Conservation (phyloP, 2,113 vertebrate genomes). For the Cinclus mexicanus region DNA sequence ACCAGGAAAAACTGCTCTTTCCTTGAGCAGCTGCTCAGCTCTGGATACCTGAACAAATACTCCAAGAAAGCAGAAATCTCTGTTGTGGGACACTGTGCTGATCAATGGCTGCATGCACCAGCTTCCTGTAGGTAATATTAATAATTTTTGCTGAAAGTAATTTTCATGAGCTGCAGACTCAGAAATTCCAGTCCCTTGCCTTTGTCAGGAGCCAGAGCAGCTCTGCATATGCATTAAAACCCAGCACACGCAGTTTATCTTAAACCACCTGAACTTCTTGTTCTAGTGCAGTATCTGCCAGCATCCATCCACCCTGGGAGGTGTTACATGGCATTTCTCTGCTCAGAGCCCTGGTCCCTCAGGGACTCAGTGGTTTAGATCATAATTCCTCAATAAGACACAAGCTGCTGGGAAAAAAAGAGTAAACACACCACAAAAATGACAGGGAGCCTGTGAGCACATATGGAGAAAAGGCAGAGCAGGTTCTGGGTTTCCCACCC, state of each 20-base stretch:
- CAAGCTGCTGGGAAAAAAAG: not conserved
- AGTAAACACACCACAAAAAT: not conserved
- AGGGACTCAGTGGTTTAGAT: not conserved
- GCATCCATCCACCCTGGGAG: not conserved
- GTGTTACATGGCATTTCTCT: not conserved
- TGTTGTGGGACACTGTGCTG: fast-evolving
- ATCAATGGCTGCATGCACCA: not conserved
- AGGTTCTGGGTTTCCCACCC: not conserved
- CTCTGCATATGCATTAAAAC: not conserved
- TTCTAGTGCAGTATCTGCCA: not conserved
- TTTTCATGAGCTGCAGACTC: not conserved
- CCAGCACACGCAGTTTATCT: not conserved
- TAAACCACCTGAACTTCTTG: not conserved
- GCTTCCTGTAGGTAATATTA: not conserved
- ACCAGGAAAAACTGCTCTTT: not conserved
- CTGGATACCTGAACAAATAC: not conserved
- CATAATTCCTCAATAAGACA: not conserved
- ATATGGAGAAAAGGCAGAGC: not conserved
- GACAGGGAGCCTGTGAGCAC: not conserved
- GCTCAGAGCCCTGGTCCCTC: not conserved
- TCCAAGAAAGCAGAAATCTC: not conserved
- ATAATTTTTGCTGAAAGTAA: not conserved
- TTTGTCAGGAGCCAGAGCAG: not conserved
- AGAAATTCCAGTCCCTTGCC: not conserved
- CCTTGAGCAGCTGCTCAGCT: not conserved